Percentiles rank a stretch among this genome's conserved stretches.
Evolutionary conservation across 2,888 invertebrate genomes (phyloP).

Genomic region (Drymonia ruficornis): DNA sequence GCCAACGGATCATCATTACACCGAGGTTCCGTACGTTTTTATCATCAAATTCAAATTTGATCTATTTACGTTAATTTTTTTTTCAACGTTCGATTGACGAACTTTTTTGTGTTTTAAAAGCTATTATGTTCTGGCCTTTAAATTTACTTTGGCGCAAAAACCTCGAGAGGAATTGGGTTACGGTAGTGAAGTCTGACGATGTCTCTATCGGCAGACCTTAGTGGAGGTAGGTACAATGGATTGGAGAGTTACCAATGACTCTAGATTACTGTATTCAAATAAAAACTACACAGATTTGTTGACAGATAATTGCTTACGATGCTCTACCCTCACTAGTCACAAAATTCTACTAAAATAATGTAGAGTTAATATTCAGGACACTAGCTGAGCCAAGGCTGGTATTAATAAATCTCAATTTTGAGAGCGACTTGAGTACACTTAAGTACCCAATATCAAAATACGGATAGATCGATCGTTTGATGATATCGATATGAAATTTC

Average conservation of each 20-base stretch:
- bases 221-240: conserved; percentile 2
- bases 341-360: too few relatives aligned
- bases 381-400: too few relatives aligned
- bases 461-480: too few relatives aligned
- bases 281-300: too few relatives aligned
- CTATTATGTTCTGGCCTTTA: conserved; percentile 1
- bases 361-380: too few relatives aligned
- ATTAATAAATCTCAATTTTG: too few relatives aligned
- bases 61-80: conserved; percentile 2
- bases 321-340: too few relatives aligned
- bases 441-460: too few relatives aligned
- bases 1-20: conserved; percentile 12
- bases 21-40: neutral
- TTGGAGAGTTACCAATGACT: neutral
- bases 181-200: neutral
- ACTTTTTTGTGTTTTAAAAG: neutral
- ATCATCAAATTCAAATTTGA: neutral
- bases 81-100: neutral
- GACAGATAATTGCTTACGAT: too few relatives aligned
- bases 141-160: conserved; percentile 2
- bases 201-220: conserved; percentile 3
- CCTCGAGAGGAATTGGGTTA: conserved; percentile 1
- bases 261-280: neutral
- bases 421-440: too few relatives aligned
- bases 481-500: too few relatives aligned